phyloP scores from a whole-genome alignment of 2,113 vertebrate genomes.

The Seriola dumerili region DNA sequence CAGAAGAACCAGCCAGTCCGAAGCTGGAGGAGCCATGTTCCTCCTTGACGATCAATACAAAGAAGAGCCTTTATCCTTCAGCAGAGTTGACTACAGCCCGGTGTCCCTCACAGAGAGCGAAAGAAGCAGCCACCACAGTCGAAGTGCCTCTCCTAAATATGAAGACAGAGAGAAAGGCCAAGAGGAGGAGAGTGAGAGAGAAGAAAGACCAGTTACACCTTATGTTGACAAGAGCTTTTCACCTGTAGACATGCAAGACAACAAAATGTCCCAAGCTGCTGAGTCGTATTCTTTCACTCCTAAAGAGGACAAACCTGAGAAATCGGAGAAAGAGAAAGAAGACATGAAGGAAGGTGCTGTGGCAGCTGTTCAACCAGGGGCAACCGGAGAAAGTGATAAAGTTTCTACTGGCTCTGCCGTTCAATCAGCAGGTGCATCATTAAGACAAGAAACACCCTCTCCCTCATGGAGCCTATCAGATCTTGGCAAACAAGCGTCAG shows the following conservation, averaged over 20 bases:
- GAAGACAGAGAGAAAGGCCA: conserved; percentile 78
- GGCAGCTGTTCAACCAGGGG: conserved; percentile 19
- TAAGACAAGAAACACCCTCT: conserved; percentile 60
- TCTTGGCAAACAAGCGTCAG: conserved; percentile 48
- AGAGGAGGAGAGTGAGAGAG: conserved; percentile 82
- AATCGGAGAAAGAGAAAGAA: conserved; percentile 79
- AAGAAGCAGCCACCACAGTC: conserved; percentile 69
- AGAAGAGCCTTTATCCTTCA: conserved; percentile 80
- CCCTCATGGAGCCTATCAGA: conserved; percentile 72
- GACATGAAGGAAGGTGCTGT: conserved; percentile 51
- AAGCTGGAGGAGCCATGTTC: conserved; percentile 68
- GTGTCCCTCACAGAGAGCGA: conserved; percentile 74
- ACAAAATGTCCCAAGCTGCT: conserved; percentile 75
- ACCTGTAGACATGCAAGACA: conserved; percentile 88
- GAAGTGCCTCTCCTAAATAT: conserved; percentile 67
- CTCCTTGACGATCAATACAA: conserved; percentile 77
- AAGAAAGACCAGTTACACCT: conserved; percentile 88
- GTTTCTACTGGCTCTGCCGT: conserved; percentile 32
- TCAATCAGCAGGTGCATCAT: conserved; percentile 21
- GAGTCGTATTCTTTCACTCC: conserved; percentile 72
- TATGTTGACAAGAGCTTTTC: conserved; percentile 88
- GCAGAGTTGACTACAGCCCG: conserved; percentile 72
- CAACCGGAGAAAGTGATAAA: conserved; percentile 41
- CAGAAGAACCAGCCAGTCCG: conserved; percentile 73
- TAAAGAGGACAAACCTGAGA: conserved; percentile 82